These are phyloP conservation scores for Diceros bicornis DNA, from an alignment of 2,797 vertebrate species.

Conservation along the genomic window DNA sequence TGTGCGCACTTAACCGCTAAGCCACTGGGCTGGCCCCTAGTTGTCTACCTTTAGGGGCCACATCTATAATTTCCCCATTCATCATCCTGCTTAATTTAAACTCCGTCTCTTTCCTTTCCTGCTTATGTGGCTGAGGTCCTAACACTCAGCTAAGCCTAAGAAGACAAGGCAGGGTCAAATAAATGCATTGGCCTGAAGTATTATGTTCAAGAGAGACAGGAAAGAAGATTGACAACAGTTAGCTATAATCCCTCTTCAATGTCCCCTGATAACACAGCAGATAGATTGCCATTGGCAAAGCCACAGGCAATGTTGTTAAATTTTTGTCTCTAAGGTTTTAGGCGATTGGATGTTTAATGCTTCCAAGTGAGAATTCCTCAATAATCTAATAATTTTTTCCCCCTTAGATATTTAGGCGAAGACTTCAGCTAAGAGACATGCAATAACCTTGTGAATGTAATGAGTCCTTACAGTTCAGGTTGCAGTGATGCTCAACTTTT, in stretches of 20 bases:
- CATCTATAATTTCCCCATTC: background rate
- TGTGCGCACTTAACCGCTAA: too few species aligned
- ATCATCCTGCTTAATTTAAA: background rate
- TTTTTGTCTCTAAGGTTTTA: conserved; percentile 11
- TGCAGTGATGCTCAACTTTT: background rate
- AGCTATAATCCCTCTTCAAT: background rate
- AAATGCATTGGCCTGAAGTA: background rate
- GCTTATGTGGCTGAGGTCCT: background rate
- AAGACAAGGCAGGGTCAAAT: background rate
- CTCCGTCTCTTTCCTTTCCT: background rate
- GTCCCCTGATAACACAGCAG: background rate
- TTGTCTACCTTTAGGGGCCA: background rate
- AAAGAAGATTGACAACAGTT: background rate
- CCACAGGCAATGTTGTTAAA: background rate
- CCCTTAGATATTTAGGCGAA: background rate
- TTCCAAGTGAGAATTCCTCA: conserved; percentile 2
- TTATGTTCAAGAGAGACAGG: background rate
- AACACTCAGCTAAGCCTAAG: background rate
- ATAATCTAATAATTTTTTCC: background rate
- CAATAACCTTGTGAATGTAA: background rate
- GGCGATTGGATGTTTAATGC: background rate
- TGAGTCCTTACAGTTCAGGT: background rate
- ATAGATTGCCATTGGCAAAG: background rate
- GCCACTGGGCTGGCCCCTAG: background rate
- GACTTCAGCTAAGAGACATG: background rate